Conservation (phyloP, 2,888 invertebrate genomes). For the Morpho achilles region DNA sequence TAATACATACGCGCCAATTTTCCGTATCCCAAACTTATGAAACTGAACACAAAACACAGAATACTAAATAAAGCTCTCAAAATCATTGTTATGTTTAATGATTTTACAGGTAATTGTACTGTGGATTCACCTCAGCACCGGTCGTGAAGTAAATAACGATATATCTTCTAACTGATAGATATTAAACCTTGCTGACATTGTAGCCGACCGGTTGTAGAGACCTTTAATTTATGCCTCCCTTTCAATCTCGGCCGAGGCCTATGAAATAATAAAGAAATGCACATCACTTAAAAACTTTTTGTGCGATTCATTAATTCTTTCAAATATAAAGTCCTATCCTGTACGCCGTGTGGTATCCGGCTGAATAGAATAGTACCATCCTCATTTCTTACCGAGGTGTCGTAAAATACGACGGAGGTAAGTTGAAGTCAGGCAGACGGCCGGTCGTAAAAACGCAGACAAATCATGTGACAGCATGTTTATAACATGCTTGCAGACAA, state of each 20-base stretch:
- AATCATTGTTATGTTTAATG: slow-evolving; percentile 39
- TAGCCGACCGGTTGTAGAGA: slow-evolving; percentile 35
- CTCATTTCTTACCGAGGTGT: too few relatives aligned
- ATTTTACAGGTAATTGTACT: slow-evolving; percentile 36
- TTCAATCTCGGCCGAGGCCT: slow-evolving; percentile 8
- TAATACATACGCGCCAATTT: slow-evolving; percentile 57
- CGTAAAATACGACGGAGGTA: too few relatives aligned
- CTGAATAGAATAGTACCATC: too few relatives aligned
- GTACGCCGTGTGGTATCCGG: too few relatives aligned
- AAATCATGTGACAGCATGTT: too few relatives aligned
- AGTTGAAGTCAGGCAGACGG: too few relatives aligned
- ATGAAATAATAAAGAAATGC: too few relatives aligned
- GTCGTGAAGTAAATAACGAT: slow-evolving; percentile 45
- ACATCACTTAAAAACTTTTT: too few relatives aligned
- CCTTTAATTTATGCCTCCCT: slow-evolving; percentile 12
- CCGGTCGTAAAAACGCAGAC: too few relatives aligned
- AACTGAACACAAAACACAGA: slow-evolving; percentile 38
- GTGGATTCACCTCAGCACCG: slow-evolving; percentile 42
- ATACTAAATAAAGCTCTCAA: slow-evolving; percentile 37
- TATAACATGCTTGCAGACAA: too few relatives aligned
- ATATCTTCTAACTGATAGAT: slow-evolving; percentile 56
- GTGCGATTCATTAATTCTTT: too few relatives aligned
- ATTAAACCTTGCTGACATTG: slow-evolving; percentile 48
- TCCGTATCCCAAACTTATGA: slow-evolving; percentile 41
- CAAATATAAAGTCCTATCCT: too few relatives aligned